Evolutionary conservation across 1,140 invertebrate species (phyloP), one percentile per base, ranked within the genome.

Genomic region (Saccostrea glomerata): DNA sequence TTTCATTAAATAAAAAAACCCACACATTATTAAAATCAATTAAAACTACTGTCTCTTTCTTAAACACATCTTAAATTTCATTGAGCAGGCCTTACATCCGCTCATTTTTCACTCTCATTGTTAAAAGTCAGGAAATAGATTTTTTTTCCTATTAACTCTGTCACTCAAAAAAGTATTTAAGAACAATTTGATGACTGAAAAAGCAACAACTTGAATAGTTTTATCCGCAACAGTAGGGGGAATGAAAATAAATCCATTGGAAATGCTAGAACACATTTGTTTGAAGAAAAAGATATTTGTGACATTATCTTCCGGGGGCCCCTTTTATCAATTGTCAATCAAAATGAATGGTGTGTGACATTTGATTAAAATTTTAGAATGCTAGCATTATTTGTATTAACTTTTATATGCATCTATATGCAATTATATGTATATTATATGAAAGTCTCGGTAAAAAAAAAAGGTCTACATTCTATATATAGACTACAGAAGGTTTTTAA

Each of bases 11-110:
- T 77, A 77, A 77, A 77, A 77, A 15, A 77, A 36, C 30, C 70
- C 70, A 30, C 25, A 77, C 70, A 77, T 77, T 77, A 25, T 77
- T 77, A 77, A 77, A 77, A 77, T 77, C 70, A 77, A 77, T 77
- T 77, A 77, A 77, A 77, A 77, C 70, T 25, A 77, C 70, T 77
- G 70, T 77, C 70, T 77, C 70, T 77, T 77, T 77, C 70, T 77
- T 77, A 77, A 30, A 77, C 70, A 30, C 70, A 77, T 77, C 70
- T 77, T 77, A 25, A 77, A 77, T 77, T 77, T 77, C 70, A 77
- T 77, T 77, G 25, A 77, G 70, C 70, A 23, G 25, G 70, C 23
- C 25, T 77, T 12, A 77, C 70, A 30, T 77, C 70, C 70, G 70
- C 70, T 77, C 70, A 77, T 77, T 77, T 77, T 77, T 77, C 70